These are phyloP conservation scores for Dynastes grantii DNA, from an alignment of 2,888 invertebrate species.

Conservation along the genomic window DNA sequence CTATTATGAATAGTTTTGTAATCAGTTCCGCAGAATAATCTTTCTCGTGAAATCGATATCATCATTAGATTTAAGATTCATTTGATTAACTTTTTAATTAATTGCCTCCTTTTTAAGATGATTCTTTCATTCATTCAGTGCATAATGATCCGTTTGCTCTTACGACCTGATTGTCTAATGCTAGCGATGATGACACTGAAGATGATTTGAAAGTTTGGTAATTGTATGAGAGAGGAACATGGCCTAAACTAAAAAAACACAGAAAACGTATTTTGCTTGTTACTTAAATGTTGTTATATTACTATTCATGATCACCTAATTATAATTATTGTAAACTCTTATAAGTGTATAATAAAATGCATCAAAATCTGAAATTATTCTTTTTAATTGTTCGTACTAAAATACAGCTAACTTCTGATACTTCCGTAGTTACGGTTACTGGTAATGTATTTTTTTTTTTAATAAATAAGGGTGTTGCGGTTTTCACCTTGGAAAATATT, in stretches of 20 bases:
- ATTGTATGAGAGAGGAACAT: conserved; percentile 56
- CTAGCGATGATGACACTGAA: not conserved
- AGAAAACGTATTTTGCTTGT: conserved; percentile 60
- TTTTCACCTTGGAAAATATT: too few species aligned
- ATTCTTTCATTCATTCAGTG: not conserved
- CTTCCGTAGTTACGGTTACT: too few species aligned
- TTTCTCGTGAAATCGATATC: not conserved
- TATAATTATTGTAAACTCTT: conserved; percentile 63
- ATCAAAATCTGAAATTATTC: conserved; percentile 21
- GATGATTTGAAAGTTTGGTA: not conserved
- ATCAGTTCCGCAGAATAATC: not conserved
- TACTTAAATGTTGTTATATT: conserved; percentile 66
- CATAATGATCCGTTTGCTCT: too few species aligned
- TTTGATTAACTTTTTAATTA: not conserved
- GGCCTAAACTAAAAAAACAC: conserved; percentile 58
- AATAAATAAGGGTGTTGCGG: too few species aligned
- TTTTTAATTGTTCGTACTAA: not conserved
- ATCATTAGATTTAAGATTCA: not conserved
- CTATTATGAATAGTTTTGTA: not conserved
- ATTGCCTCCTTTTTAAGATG: not conserved
- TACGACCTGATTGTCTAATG: not conserved
- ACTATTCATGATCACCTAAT: conserved; percentile 60
- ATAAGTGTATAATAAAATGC: conserved; percentile 65
- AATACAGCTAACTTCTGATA: not conserved
- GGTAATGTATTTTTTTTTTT: too few species aligned